Base-by-base conservation (phyloP, 2,113 vertebrate genomes). In the Prunella himalayana region DNA sequence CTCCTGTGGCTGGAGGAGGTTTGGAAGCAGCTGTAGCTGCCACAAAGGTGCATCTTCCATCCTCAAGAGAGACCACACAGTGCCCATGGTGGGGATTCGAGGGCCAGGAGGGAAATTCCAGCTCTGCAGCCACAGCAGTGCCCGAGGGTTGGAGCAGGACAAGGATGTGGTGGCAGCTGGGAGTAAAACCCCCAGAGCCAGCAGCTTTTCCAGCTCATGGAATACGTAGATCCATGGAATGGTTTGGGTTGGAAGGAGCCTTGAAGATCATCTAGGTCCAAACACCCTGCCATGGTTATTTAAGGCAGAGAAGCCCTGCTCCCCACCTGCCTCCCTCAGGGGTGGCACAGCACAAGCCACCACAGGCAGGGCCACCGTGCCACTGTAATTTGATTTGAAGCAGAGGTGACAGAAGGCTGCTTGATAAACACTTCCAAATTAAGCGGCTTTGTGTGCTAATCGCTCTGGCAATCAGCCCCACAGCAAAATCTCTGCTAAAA, bases 391-490 rank as follows among this genome's bases (percentile, higher is more conserved):
- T 95, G 95, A 93, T 82, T 82, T 44, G 91, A 94, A 89, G 24
- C 60, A 66, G 92, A 95, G 94, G 95, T 96, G 96, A 93, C 97
- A 97, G 96, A 94, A 97, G 91, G 96, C 94, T 85, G 89, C 94
- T 65, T 89, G 96, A 97, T 94, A 97, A 97, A 97, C 96, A 95
- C 91, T 92, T 91, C 95, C 92, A 94, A 97, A 97, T 96, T 97
- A 97, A 97, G 97, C 89, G 0, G 95, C 97, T 96, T 97, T 97
- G 93, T 87, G 71, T 31, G 91, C 94, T 97, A 97, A 97, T 96
- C 96, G 20, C 92, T 79, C 94, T 94, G 94, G 88, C 72, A 4
- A 97, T 96, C 95, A 94, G 97, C 88, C 95, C 82, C 82, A 17
- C 91, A 80, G 96, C 95, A 95, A 94, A 97, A 94, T 85, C 97